Evolutionary conservation across 2,888 invertebrate genomes (phyloP), one percentile per base, ranked within the genome.

Genomic region (Hylaea fasciaria): DNA sequence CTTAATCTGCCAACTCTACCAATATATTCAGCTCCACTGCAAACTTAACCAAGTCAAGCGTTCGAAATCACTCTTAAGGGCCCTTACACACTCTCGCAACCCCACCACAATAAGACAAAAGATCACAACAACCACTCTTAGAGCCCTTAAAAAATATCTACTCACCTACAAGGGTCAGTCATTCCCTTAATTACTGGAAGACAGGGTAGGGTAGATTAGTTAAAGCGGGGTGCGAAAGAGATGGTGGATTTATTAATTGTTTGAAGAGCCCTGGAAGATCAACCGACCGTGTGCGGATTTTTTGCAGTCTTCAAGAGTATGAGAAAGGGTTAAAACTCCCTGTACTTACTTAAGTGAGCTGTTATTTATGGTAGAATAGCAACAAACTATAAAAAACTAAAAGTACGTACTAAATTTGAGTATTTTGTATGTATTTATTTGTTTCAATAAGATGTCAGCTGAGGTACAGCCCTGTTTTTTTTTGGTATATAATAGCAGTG

Each of bases 111-210:
- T 85, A 84, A 89, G 82, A 91, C 87, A 91, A 91, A 83, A 81
- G 83, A 85, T 86, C 86, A 86, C 78, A 86, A 87, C 83, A 86
- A 85, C 85, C 83, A 80, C 89, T 84, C 80, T 5, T 22, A 22
- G 16, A 82, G 81, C 76, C 80, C 84, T 82, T 74, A 54, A 69
- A 74, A 50, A 78, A 81, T 82, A 84, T 82, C 80, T 72, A 75
- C 77, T 81, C 80, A 78, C 82, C 80, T 85, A 81, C 73, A 77
- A 82, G 86, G 87, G 89, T 87, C 89, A 85, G 84, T 77, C 70
- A 85, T 78, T 80, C 85, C 83, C 82, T 91, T 89, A 91, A 91
- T 90, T 91, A 89, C 68, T 64, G 78, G 56, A 44, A 75, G 76
- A 85, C 55, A 67, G 79, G 74, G 82, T 84, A 29, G 22, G 41